Evolutionary conservation across 2,797 vertebrate genomes (phyloP), one percentile per base, ranked within the genome.

Genomic region (Nyctalus aviator): DNA sequence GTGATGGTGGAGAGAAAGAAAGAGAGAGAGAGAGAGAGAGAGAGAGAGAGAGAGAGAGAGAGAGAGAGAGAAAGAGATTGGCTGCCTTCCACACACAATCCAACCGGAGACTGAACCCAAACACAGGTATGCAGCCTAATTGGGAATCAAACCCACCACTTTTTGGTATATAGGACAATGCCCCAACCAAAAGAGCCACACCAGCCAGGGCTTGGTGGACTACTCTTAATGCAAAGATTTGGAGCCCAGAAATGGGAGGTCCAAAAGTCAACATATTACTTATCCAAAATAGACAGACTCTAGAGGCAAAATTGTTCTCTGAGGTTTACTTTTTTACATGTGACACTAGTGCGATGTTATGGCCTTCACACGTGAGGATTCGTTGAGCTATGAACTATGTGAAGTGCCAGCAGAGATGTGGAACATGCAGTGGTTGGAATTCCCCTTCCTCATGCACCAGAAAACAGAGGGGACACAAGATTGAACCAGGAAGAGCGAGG

Each of bases 191-290:
- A 2, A 3, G 64, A 66, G 15, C 15, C 64, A 66, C 7, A 32
- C n/a, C 0, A 8, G 64, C 64, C 30, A 18, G 64, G 64, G 64
- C n/a, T 17, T 7, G 1, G 64, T 32, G 32, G 15, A 66, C 18
- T 69, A 6, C 62, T 84, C 68, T 81, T 88, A 83, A 41, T 46
- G 27, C 44, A 62, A 53, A 93, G 57, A 5, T 44, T 30, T 57
- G 23, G 41, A 86, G 59, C 27, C 62, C 68, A 79, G 78, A 84
- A 94, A 84, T 46, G 55, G 82, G 77, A 84, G 59, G 18, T 76
- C 21, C 4, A 71, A 53, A 66, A 64, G 44, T 73, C 57, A 57
- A 50, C 18, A 53, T 27, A 68, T 78, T 82, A 25, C 17, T 94
- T 78, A 85, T 25, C 48, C 71, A 35, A 84, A 94, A 88, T 48